Conservation (phyloP, 2,113 vertebrate genomes). For the Callionymus lyra region DNA sequence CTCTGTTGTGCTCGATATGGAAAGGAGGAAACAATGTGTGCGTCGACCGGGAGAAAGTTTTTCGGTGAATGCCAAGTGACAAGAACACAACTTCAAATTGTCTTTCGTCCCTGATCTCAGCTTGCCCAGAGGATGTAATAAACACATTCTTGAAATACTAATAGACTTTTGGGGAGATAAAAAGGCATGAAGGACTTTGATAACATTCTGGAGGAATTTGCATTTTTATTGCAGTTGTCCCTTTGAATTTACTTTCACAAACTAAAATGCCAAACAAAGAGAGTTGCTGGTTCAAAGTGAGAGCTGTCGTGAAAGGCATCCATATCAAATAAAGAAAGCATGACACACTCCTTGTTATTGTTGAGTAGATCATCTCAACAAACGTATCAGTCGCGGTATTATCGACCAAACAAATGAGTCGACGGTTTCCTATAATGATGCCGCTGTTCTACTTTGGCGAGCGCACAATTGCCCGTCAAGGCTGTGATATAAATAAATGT, state of each 20-base stretch:
- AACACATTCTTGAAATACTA: conserved; percentile 34
- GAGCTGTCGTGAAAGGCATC: too few species aligned
- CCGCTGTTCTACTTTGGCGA: too few species aligned
- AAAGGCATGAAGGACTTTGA: conserved; percentile 24
- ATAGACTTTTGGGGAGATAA: conserved; percentile 28
- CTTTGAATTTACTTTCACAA: conserved; percentile 25
- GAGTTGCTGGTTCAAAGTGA: neutral
- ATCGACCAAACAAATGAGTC: too few species aligned
- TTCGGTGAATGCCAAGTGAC: conserved; percentile 7
- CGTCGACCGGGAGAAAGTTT: conserved; percentile 13
- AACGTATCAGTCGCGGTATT: too few species aligned
- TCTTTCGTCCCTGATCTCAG: conserved; percentile 8
- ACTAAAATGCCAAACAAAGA: neutral
- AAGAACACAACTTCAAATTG: conserved; percentile 2
- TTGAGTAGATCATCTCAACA: too few species aligned
- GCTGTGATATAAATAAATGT: conserved; percentile 34
- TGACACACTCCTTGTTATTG: too few species aligned
- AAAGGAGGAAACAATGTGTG: conserved; percentile 19
- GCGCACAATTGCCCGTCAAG: conserved; percentile 1
- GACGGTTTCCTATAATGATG: too few species aligned
- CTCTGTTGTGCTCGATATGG: conserved; percentile 29
- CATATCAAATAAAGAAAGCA: too few species aligned
- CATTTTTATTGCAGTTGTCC: conserved; percentile 57
- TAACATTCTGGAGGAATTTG: conserved; percentile 34
- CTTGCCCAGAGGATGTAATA: conserved; percentile 21